phyloP scores from a whole-genome alignment of 2,797 vertebrate species.

The Petrocephalus sullivani region DNA sequence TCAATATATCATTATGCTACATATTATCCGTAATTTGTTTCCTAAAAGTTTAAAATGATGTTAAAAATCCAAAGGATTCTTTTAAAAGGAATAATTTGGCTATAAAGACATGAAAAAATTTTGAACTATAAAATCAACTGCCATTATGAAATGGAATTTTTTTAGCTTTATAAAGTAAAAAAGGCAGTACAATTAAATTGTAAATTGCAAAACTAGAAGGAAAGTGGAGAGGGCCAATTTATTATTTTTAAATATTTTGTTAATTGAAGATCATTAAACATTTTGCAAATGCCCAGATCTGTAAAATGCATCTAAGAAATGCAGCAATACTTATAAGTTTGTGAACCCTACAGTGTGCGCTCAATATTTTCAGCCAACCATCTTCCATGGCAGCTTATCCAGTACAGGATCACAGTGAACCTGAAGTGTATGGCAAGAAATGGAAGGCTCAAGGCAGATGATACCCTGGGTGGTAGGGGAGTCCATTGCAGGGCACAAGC shows the following conservation, averaged over 20 bases:
- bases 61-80: no score
- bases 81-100: neutral
- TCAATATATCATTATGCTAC: neutral
- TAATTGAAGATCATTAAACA: neutral
- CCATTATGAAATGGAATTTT: neutral
- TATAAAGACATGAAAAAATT: neutral
- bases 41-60: no score
- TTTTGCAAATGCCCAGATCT: neutral
- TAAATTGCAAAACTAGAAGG: neutral
- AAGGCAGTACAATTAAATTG: no score
- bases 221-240: neutral
- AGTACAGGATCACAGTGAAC: neutral
- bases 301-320: neutral
- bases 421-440: neutral
- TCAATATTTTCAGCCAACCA: neutral
- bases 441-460: neutral
- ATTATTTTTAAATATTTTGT: neutral
- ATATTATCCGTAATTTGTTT: neutral
- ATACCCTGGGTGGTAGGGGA: neutral
- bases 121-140: neutral
- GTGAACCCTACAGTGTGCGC: neutral
- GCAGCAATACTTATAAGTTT: neutral
- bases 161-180: neutral
- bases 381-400: neutral
- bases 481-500: neutral